Base-by-base conservation (phyloP, 2,113 vertebrate genomes). In the Rhynchomys soricoides region DNA sequence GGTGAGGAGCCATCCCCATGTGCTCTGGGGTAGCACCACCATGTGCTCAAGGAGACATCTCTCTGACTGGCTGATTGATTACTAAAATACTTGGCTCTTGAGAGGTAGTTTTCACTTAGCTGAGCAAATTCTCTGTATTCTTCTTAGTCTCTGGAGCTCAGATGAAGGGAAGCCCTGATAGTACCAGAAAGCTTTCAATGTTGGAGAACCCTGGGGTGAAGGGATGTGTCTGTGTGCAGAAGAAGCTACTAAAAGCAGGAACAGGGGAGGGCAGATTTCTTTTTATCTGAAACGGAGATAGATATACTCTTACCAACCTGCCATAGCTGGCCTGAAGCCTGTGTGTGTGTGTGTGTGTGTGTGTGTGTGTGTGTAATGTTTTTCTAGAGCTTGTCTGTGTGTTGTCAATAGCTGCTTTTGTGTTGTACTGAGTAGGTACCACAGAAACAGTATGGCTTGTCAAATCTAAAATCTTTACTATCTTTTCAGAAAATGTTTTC, bases 1-100 rank as follows among this genome's bases (percentile, higher is more conserved):
- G 59, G 1, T 50, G 68, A 75, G 55, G n/a, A 26, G 8, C 31
- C 52, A 68, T 83, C 66, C 17, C 48, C 7, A 59, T 0, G 0
- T 57, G 62, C 87, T 95, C 81, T 37, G 21, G 50, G 12, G 11
- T 45, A 77, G 37, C 4, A 52, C 40, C 73, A 15, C 86, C 64
- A 57, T 4, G 45, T 16, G 55, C 71, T 77, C 66, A n/a, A 66
- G 31, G 92, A 95, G 66, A 21, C 82, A 26, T 93, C 48, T 52
- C 78, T 74, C 75, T 88, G 96, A 91, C 34, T 85, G 96, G 91
- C 64, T 92, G 93, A 93, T 93, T 86, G 96, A 97, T 78, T 66
- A 89, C 81, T 88, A 55, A 94, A 95, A 94, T 74, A 74, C 31
- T 90, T 50, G 48, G 88, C 0, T 6, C 71, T 96, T 45, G 70